A percentile compares a stretch with the other conserved stretches of the same genome.
Conservation (phyloP, 2,113 vertebrate genomes). For the Podocnemis expansa region DNA sequence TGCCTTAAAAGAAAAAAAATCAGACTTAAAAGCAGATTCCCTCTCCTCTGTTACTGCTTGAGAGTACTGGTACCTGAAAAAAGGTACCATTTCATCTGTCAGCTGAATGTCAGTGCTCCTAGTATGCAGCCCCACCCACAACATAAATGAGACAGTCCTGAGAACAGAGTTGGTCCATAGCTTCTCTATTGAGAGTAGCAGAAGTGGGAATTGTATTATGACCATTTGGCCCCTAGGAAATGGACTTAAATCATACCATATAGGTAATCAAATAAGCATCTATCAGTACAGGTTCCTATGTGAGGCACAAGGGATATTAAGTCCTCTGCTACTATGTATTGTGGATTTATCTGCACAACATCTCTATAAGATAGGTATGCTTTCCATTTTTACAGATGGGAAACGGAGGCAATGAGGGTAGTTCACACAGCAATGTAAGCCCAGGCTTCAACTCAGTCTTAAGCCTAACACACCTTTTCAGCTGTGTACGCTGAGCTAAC, state of each 20-base stretch:
- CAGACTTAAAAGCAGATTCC: neutral
- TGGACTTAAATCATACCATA: neutral
- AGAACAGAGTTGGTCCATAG: neutral
- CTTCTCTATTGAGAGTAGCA: neutral
- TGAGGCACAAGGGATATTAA: neutral
- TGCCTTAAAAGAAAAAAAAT: neutral
- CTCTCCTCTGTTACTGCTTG: neutral
- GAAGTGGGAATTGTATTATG: neutral
- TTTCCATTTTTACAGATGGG: neutral
- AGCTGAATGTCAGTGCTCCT: neutral
- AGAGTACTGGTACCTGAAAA: neutral
- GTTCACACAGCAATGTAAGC: neutral
- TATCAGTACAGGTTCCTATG: fast-evolving
- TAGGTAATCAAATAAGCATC: neutral
- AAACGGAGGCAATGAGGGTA: neutral
- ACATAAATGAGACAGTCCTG: neutral
- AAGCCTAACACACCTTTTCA: neutral
- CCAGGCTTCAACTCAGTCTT: neutral
- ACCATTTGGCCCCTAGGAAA: neutral
- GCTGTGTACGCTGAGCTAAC: neutral
- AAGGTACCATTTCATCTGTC: neutral
- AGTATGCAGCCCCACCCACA: neutral
- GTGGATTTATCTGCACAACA: neutral
- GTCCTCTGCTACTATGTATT: neutral
- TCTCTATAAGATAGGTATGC: neutral